phyloP scores from a whole-genome alignment of 2,888 invertebrate genomes.

The Lepas anatifera region DNA sequence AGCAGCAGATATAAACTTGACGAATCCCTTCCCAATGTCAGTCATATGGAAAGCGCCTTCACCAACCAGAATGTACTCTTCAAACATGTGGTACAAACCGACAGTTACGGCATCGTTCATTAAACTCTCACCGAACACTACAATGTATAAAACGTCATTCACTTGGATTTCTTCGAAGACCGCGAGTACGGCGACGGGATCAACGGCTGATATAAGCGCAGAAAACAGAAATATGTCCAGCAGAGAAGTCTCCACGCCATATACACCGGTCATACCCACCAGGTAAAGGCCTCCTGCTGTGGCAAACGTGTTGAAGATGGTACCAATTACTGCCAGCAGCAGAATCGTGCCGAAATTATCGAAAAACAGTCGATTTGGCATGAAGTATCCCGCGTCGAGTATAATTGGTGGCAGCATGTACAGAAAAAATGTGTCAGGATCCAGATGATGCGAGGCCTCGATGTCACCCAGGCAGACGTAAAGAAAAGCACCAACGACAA shows the following conservation, averaged over 20 bases:
- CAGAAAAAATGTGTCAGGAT: conserved; percentile 39
- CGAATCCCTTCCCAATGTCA: conserved; percentile 35
- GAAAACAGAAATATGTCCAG: conserved; percentile 21
- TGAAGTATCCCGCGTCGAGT: conserved; percentile 43
- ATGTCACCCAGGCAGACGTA: conserved; percentile 32
- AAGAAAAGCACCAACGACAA: conserved; percentile 38
- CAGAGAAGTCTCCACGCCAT: conserved; percentile 24
- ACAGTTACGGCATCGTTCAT: conserved; percentile 45
- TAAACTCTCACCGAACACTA: conserved; percentile 44
- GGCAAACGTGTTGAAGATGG: conserved; percentile 37
- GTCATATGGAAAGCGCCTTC: conserved; percentile 30
- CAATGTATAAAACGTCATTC: conserved; percentile 42
- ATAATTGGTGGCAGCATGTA: conserved; percentile 43
- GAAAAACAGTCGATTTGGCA: conserved; percentile 43
- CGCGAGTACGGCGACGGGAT: conserved; percentile 40
- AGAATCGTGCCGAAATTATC: conserved; percentile 42
- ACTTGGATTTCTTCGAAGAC: conserved; percentile 41
- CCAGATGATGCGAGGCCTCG: conserved; percentile 31
- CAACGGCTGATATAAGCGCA: conserved; percentile 36
- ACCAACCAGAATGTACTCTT: conserved; percentile 34
- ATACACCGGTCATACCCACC: conserved; percentile 28
- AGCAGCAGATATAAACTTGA: conserved; percentile 37
- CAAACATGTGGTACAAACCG: conserved; percentile 39
- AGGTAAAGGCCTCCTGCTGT: conserved; percentile 31
- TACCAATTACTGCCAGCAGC: conserved; percentile 37